Base-by-base conservation (phyloP, 1,140 invertebrate genomes). In the Cotesia vestalis region DNA sequence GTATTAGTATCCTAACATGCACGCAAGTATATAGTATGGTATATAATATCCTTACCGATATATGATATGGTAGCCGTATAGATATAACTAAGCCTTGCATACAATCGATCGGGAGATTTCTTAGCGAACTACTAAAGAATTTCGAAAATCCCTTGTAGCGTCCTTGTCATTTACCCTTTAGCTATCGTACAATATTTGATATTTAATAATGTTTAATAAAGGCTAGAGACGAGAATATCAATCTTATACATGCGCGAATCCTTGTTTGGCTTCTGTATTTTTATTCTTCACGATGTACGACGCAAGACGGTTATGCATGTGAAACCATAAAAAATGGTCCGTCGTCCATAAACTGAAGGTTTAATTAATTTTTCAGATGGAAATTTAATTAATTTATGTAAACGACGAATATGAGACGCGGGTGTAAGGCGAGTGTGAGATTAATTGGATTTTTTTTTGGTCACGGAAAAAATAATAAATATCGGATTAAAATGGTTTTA, bases 121-220 rank as follows among this genome's bases (percentile, higher is more conserved):
- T 46, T 46, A 46, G 35, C n/a, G 66, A 36, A 5, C 66, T n/a
- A 68, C 17, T 34, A 35, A 55, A 67, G 66, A 69, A 69, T 69
- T 34, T 40, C 40, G 53, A 69, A 60, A 69, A 69, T 55, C 17
- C n/a, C 59, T 59, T 64, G 38, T 27, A 2, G 2, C 3, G 3
- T n/a, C 62, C 35, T 46, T 11, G 35, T 40, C 35, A 34, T 63
- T 4, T 36, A 12, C 6, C 40, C 40, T 11, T 46, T 46, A 46
- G 5, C 5, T 40, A 40, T 46, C 6, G 6, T 46, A 9, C 40
- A 9, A 46, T 46, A 46, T 46, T 46, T 11, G 27, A 27, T 27
- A 27, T 27, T 27, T 27, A 27, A 27, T 27, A 27, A 46, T 11
- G 6, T 46, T 8, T 46, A 46, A 46, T 64, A 38, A 64, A 14